Percentiles rank a stretch among this genome's conserved stretches.
Evolutionary conservation across 2,888 invertebrate species (phyloP).

Genomic region (Melangyna quadrimaculata): DNA sequence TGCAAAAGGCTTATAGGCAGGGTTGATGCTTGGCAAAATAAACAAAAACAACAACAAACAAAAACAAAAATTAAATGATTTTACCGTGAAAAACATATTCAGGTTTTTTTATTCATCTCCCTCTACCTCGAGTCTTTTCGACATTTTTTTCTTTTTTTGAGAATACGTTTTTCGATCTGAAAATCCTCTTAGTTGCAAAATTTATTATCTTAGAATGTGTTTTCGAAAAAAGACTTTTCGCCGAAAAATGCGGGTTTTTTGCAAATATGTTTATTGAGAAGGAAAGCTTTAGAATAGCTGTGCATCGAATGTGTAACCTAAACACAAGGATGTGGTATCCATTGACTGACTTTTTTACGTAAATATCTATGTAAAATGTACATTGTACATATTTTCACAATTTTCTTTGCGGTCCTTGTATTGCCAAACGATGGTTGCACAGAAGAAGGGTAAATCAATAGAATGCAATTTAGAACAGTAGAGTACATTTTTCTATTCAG

Average conservation of each 20-base stretch:
- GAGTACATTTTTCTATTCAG: slow-evolving; percentile 43
- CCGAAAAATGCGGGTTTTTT: not conserved
- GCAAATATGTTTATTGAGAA: not conserved
- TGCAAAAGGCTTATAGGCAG: slow-evolving; percentile 4
- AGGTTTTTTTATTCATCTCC: not conserved
- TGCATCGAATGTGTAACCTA: not conserved
- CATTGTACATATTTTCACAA: no score
- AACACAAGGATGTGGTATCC: not conserved
- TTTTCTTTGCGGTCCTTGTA: slow-evolving; percentile 44
- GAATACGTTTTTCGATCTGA: slow-evolving; percentile 50
- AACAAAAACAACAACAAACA: not conserved
- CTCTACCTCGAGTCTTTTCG: not conserved
- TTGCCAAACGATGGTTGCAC: not conserved
- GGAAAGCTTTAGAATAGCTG: not conserved
- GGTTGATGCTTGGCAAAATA: not conserved
- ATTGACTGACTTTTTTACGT: slow-evolving; percentile 49
- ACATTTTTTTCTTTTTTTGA: not conserved
- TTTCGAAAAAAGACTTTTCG: not conserved
- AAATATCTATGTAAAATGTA: no score
- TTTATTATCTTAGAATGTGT: slow-evolving; percentile 54
- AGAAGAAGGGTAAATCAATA: slow-evolving; percentile 59
- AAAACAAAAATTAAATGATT: not conserved
- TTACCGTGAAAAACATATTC: not conserved
- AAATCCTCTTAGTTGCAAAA: slow-evolving; percentile 66
- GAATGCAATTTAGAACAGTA: slow-evolving; percentile 68